phyloP scores from a whole-genome alignment of 64 coral and sea anemone genomes.

The Porites lutea region DNA sequence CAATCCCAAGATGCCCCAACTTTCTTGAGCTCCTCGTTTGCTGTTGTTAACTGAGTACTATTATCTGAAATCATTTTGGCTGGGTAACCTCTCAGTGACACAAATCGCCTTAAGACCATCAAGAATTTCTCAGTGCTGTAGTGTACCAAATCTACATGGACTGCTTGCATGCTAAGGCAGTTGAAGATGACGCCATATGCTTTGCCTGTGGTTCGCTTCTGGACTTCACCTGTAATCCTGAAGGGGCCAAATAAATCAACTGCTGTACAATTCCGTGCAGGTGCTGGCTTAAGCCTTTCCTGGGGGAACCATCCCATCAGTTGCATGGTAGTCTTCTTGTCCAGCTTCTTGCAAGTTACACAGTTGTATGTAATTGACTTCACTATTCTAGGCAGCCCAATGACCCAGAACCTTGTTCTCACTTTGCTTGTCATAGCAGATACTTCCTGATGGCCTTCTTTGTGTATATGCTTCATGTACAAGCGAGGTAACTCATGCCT shows the following conservation, averaged over 20 bases:
- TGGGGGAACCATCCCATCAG: slow-evolving; percentile 32
- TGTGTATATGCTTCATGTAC: slow-evolving; percentile 29
- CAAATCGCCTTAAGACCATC: slow-evolving; percentile 38
- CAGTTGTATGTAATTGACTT: slow-evolving; percentile 8
- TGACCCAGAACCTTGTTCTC: slow-evolving; percentile 35
- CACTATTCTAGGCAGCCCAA: slow-evolving; percentile 6
- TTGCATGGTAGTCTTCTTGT: slow-evolving; percentile 19
- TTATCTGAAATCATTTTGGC: no score
- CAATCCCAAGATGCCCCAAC: no score
- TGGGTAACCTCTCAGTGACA: not conserved
- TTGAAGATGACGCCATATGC: slow-evolving; percentile 41
- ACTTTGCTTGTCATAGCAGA: slow-evolving; percentile 50
- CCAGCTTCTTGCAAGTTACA: slow-evolving; percentile 15
- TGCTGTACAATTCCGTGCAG: not conserved
- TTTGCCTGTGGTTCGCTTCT: slow-evolving; percentile 35
- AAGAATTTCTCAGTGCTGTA: slow-evolving; percentile 42
- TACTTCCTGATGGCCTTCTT: slow-evolving; percentile 45
- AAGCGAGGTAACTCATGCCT: slow-evolving; percentile 30
- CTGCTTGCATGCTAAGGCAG: not conserved
- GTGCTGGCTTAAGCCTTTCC: not conserved
- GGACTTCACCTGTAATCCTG: slow-evolving; percentile 31
- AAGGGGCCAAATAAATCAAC: slow-evolving; percentile 27
- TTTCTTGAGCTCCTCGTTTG: no score
- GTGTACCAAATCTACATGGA: not conserved
- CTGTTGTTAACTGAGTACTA: no score